Evolutionary conservation across 2,113 vertebrate genomes (phyloP).

Genomic region (Ariopsis seemanni): DNA sequence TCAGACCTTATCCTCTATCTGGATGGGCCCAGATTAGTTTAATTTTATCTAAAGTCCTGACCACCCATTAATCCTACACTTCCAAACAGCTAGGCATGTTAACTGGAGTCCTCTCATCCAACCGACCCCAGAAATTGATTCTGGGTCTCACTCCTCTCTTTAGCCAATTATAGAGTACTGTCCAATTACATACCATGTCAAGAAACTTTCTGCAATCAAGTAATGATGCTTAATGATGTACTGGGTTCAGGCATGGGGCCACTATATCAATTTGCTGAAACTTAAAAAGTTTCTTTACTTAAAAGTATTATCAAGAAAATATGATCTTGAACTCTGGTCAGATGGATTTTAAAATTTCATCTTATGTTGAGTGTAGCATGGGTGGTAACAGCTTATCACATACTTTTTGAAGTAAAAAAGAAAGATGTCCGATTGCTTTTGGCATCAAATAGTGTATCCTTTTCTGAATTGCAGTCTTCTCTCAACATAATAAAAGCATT

Average conservation of each 20-base stretch:
- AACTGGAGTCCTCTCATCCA: slow-evolving; percentile 38
- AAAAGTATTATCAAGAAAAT: slow-evolving; percentile 29
- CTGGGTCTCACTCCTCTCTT: neutral
- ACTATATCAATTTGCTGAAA: slow-evolving; percentile 45
- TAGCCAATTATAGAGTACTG: slow-evolving; percentile 7
- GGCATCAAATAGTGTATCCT: neutral
- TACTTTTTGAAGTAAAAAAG: neutral
- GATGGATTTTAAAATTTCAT: slow-evolving; percentile 19
- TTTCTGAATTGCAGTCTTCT: neutral
- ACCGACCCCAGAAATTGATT: slow-evolving; percentile 27
- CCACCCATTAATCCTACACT: slow-evolving; percentile 44
- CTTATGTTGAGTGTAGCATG: slow-evolving; percentile 2
- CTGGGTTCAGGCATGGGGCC: slow-evolving; percentile 20
- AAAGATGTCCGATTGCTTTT: slow-evolving; percentile 1
- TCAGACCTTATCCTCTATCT: slow-evolving; percentile 32
- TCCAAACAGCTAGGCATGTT: slow-evolving; percentile 39
- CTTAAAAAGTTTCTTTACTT: slow-evolving; percentile 23
- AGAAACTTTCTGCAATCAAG: slow-evolving; percentile 46
- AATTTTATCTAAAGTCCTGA: slow-evolving; percentile 46
- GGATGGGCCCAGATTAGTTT: slow-evolving; percentile 28
- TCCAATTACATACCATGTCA: slow-evolving; percentile 41
- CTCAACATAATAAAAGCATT: neutral
- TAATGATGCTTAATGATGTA: slow-evolving; percentile 39
- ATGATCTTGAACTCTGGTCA: slow-evolving; percentile 20
- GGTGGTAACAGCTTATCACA: neutral